Conservation (phyloP, 2,888 invertebrate genomes). For the Hipparchia sbordonii region DNA sequence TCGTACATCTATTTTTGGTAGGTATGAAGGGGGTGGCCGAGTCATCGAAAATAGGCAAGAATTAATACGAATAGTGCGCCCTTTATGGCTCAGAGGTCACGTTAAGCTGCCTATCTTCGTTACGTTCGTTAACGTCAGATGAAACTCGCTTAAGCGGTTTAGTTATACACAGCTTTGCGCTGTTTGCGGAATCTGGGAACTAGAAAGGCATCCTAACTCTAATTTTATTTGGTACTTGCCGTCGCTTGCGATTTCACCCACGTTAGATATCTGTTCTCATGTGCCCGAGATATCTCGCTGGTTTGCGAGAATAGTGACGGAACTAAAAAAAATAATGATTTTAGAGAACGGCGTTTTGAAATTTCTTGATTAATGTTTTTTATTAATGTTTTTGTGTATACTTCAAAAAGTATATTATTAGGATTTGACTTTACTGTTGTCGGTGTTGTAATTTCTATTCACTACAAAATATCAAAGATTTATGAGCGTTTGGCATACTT, state of each 20-base stretch:
- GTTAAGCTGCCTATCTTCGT: conserved; percentile 12
- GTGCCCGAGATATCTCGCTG: not conserved
- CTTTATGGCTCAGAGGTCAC: conserved; percentile 5
- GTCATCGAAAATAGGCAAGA: not conserved
- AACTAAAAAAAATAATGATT: too few relatives aligned
- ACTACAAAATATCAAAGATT: too few relatives aligned
- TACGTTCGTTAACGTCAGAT: conserved; percentile 18
- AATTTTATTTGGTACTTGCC: not conserved
- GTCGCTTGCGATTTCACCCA: not conserved
- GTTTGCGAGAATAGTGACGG: too few relatives aligned
- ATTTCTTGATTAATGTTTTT: too few relatives aligned
- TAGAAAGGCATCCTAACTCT: conserved; percentile 4
- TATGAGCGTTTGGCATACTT: too few relatives aligned
- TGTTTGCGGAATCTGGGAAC: conserved; percentile 1
- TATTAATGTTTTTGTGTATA: too few relatives aligned
- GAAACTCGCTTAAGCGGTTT: conserved; percentile 13
- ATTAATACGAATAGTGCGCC: conserved; percentile 17
- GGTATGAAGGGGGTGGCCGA: not conserved
- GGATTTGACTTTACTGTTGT: too few relatives aligned
- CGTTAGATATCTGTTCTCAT: not conserved
- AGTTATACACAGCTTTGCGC: conserved; percentile 7
- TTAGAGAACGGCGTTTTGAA: too few relatives aligned
- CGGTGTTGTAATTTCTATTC: too few relatives aligned
- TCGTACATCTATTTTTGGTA: not conserved
- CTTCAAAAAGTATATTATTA: too few relatives aligned